phyloP scores from a whole-genome alignment of 2,797 vertebrate genomes.

The Sarcoramphus papa region DNA sequence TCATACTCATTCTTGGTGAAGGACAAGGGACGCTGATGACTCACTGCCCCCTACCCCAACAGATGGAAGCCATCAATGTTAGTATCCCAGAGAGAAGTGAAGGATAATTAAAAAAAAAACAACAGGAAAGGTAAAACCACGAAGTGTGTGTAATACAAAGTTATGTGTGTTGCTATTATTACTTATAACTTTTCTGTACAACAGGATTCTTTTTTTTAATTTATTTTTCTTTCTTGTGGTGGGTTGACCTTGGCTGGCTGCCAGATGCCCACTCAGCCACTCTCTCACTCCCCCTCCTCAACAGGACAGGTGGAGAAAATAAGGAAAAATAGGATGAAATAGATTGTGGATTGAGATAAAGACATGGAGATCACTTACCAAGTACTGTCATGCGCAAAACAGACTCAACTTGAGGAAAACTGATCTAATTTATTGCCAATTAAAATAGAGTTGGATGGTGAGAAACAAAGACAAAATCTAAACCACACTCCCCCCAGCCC shows the following conservation, averaged over 20 bases:
- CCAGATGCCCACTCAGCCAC: neutral
- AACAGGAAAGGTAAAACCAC: neutral
- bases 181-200: neutral
- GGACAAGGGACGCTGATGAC: neutral
- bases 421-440: neutral
- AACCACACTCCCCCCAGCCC: neutral
- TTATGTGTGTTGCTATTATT: neutral
- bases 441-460: neutral
- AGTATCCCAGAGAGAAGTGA: neutral
- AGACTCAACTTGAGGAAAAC: neutral
- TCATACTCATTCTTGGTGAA: neutral
- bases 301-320: neutral
- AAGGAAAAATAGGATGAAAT: neutral
- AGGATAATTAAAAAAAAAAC: neutral
- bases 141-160: neutral
- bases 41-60: neutral
- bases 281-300: neutral
- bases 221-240: neutral
- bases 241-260: neutral
- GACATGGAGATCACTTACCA: neutral
- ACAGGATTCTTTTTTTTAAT: neutral
- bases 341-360: neutral
- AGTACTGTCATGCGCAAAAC: neutral
- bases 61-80: neutral
- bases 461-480: neutral